A percentile compares a stretch with the other conserved stretches of the same genome.
phyloP scores from a whole-genome alignment of 2,797 vertebrate species.

The Danio choprae region DNA sequence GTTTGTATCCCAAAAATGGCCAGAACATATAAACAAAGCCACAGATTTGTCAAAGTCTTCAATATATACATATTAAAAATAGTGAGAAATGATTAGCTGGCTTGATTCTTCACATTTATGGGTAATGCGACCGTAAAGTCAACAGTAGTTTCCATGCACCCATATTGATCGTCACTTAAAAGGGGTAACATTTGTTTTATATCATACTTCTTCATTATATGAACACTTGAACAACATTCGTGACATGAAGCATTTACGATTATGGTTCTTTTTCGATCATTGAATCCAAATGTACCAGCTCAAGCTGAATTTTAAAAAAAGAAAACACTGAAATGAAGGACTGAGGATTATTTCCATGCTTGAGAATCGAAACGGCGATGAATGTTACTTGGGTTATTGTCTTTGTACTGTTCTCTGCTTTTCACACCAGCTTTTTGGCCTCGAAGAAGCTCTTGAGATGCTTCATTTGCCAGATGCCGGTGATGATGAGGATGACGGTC shows the following conservation, averaged over 20 bases:
- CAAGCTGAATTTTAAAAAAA: not conserved
- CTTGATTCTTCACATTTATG: slow-evolving; percentile 13
- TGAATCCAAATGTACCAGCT: not conserved
- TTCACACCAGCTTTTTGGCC: slow-evolving; percentile 92
- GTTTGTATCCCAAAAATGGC: not conserved
- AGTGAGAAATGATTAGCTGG: not conserved
- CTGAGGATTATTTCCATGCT: not conserved
- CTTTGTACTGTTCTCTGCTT: not conserved
- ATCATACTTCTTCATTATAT: not conserved
- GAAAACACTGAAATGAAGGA: not conserved
- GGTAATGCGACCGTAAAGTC: not conserved
- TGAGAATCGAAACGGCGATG: not conserved
- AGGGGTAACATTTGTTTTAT: not conserved
- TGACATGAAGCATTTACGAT: not conserved
- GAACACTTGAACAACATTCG: not conserved
- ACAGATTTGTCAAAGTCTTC: not conserved
- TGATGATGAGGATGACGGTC: slow-evolving; percentile 92
- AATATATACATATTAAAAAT: slow-evolving; percentile 10
- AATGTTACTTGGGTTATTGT: slow-evolving; percentile 2
- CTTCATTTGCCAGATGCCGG: slow-evolving; percentile 96
- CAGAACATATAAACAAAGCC: not conserved
- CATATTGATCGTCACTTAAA: not conserved
- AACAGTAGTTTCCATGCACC: slow-evolving; percentile 25
- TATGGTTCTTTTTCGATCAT: not conserved
- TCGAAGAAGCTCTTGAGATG: slow-evolving; percentile 97